Evolutionary conservation across 1,140 invertebrate genomes (phyloP).

Genomic region (Wasmannia auropunctata): DNA sequence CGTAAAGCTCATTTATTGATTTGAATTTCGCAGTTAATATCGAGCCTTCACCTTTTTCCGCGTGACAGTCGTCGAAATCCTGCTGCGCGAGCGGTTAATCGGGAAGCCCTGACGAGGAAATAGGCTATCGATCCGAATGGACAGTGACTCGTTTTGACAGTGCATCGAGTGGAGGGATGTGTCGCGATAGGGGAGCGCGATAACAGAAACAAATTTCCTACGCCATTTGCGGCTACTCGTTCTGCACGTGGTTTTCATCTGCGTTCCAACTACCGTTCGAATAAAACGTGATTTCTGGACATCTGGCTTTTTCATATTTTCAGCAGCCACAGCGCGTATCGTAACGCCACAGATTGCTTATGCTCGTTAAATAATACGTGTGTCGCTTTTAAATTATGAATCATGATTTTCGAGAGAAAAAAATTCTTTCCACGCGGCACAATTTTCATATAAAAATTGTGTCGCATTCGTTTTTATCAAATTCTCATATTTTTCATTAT

Average conservation of each 20-base stretch:
- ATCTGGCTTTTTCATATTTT: neutral
- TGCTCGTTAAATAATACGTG: constrained; percentile 33
- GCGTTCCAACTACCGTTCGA: constrained; percentile 62
- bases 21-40: constrained; percentile 60
- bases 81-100: constrained; percentile 75
- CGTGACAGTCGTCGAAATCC: constrained; percentile 56
- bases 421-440: too few species aligned
- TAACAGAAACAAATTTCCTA: constrained; percentile 78
- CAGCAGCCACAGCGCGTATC: neutral
- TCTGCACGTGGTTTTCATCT: constrained; percentile 65
- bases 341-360: constrained; percentile 11
- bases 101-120: constrained; percentile 80
- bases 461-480: neutral
- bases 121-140: constrained; percentile 81
- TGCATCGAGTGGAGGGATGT: constrained; percentile 66
- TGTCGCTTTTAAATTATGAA: neutral
- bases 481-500: too few species aligned
- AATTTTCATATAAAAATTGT: neutral
- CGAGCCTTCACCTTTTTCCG: constrained; percentile 41
- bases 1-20: constrained; percentile 44
- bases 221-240: constrained; percentile 68
- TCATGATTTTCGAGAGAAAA: neutral
- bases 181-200: constrained; percentile 67
- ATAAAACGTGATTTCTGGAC: constrained; percentile 67
- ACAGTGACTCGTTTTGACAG: constrained; percentile 79